Percentiles rank a stretch among this genome's conserved stretches.
Evolutionary conservation across 2,888 invertebrate species (phyloP).

Genomic region (Leptarthrus brevirostris): DNA sequence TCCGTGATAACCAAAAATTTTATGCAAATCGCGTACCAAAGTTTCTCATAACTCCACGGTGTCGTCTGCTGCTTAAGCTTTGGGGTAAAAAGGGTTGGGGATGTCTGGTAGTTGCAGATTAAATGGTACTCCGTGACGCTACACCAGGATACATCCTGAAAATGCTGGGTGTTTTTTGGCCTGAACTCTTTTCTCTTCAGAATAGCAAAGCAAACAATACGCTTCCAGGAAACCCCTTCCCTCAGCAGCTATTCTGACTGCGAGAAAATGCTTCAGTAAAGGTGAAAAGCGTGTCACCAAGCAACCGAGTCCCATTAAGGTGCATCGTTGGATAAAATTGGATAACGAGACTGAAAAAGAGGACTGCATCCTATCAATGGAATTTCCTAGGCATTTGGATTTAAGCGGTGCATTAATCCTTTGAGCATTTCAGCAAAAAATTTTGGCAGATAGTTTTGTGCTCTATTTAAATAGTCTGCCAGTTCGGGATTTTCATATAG

Average conservation of each 20-base stretch:
- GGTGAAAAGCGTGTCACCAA: constrained; percentile 13
- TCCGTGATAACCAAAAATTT: constrained; percentile 31
- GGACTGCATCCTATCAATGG: constrained; percentile 12
- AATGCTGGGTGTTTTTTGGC: neutral
- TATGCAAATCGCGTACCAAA: constrained; percentile 24
- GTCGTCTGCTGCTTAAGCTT: neutral
- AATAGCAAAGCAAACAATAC: neutral
- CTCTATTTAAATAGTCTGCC: too few species aligned
- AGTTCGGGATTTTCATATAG: too few species aligned
- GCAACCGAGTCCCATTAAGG: constrained; percentile 33
- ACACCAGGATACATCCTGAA: neutral
- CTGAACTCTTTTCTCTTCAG: neutral
- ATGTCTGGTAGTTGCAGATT: constrained; percentile 13
- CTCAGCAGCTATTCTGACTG: neutral
- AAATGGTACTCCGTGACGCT: neutral
- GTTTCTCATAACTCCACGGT: constrained; percentile 1
- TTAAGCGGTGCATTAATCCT: neutral
- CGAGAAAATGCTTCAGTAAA: neutral
- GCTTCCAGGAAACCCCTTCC: neutral
- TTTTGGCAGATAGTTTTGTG: too few species aligned
- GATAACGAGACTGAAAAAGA: constrained; percentile 9
- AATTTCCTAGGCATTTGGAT: neutral
- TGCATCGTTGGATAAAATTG: constrained; percentile 34
- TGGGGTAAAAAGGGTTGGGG: neutral
- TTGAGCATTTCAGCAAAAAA: too few species aligned